Evolutionary conservation across 1,140 invertebrate genomes (phyloP), one percentile per base, ranked within the genome.

Genomic region (Nasonia longicornis): DNA sequence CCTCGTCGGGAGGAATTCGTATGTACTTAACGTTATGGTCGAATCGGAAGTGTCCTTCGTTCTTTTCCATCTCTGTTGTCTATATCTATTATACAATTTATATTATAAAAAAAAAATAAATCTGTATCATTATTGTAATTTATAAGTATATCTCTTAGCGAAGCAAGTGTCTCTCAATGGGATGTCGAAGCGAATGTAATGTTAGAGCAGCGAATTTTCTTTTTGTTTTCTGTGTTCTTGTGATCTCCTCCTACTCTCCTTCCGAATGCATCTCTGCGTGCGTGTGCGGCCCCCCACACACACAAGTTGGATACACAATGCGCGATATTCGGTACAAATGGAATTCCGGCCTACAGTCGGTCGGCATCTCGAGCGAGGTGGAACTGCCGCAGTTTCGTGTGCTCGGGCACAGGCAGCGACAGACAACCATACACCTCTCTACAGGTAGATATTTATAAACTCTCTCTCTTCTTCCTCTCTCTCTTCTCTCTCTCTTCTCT

Each of bases 251-350:
- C 69, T 67, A n/a, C 73, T 63, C 73, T 63, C 63, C 73, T 29
- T 31, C 64, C 64, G 29, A 76, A 81, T 66, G 67, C 80, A 63
- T 77, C 80, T 52, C 20, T 35, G 52, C 52, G 52, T 42, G 70
- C 8, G 70, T n/a, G 11, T n/a, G 11, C 72, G 67, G 74, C 74
- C 79, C n/a, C 2, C 3, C 2, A 35, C 31, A 35, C 31, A 70
- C 52, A 63, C 73, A 91, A 93, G 97, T 98, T 95, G 97, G 97
- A 93, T 98, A 98, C 95, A 97, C 96, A 93, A 98, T 97, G 95
- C 95, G 95, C 93, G 97, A 98, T 94, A 98, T 98, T 93, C 95
- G 95, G 91, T 98, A 98, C 94, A 96, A 95, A 93, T 98, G 97
- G 97, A 95, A 95, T 92, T 94, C 95, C 92, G 95, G 96, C 90